A percentile compares a stretch with the other conserved stretches of the same genome.
These are phyloP conservation scores for Andricus quercusramuli DNA, from an alignment of 2,888 invertebrate genomes.

Conservation along the genomic window DNA sequence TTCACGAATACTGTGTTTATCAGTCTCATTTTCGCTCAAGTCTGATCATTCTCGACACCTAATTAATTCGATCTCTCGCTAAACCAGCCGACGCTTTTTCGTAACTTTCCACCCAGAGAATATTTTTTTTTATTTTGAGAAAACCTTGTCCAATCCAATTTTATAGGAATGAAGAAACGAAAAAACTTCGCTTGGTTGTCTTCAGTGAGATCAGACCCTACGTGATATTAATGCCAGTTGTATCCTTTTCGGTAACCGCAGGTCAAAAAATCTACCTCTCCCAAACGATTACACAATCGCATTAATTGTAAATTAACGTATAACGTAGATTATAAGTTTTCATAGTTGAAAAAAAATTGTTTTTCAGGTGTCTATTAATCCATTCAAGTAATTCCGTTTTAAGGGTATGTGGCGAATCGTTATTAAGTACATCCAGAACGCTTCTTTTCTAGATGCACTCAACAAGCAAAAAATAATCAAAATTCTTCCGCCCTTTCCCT, in stretches of 20 bases:
- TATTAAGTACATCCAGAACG: not conserved
- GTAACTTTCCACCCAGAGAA: not conserved
- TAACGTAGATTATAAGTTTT: not conserved
- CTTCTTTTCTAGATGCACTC: not conserved
- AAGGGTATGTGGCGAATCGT: not conserved
- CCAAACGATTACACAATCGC: slow-evolving; percentile 18
- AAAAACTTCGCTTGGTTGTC: not conserved
- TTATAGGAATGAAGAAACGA: not conserved
- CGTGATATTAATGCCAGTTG: slow-evolving; percentile 75
- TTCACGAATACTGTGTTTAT: slow-evolving; percentile 76
- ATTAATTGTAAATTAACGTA: slow-evolving; percentile 1
- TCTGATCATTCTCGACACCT: slow-evolving; percentile 44
- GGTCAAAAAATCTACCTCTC: slow-evolving; percentile 48
- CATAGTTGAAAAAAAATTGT: not conserved
- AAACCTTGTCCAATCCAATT: not conserved
- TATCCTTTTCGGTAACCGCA: slow-evolving; percentile 68
- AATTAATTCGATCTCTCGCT: slow-evolving; percentile 25
- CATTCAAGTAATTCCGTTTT: not conserved
- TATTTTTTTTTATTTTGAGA: slow-evolving; percentile 42
- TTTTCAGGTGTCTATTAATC: not conserved
- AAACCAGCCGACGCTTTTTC: slow-evolving; percentile 39
- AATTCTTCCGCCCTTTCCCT: slow-evolving; percentile 37
- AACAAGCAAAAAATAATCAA: slow-evolving; percentile 31
- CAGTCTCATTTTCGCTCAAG: slow-evolving; percentile 75
- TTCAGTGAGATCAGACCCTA: slow-evolving; percentile 55